A percentile compares a stretch with the other conserved stretches of the same genome.
These are phyloP conservation scores for Podocnemis expansa DNA, from an alignment of 2,113 vertebrate genomes.

Conservation along the genomic window DNA sequence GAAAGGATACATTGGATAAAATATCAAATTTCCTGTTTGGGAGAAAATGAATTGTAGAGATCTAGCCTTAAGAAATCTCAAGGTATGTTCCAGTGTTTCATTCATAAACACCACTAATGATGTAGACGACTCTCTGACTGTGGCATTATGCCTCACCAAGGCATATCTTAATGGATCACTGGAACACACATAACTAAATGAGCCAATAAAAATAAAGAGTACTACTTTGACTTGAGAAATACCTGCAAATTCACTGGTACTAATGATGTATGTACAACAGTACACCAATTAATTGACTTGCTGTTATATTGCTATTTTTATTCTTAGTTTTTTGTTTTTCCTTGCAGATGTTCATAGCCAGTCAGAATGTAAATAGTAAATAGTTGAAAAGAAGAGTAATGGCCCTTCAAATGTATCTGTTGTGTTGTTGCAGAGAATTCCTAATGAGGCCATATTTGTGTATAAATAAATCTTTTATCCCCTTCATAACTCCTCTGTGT, in stretches of 20 bases:
- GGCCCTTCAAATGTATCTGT: constrained; percentile 38
- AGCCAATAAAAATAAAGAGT: constrained; percentile 4
- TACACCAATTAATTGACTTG: background rate
- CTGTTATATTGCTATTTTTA: background rate
- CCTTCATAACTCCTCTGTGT: constrained; percentile 51
- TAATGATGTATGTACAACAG: background rate
- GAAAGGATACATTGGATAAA: background rate
- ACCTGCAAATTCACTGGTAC: background rate
- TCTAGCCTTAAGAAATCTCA: background rate
- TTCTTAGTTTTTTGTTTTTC: background rate
- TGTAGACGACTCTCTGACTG: background rate
- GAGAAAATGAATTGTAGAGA: background rate
- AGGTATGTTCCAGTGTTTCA: background rate
- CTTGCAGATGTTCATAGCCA: background rate
- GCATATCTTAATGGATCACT: background rate
- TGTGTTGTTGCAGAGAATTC: constrained; percentile 48
- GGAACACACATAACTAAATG: background rate
- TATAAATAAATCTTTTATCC: constrained; percentile 71
- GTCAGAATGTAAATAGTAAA: constrained; percentile 22
- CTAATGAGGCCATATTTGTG: constrained; percentile 60
- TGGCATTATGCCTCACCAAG: background rate
- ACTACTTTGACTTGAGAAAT: background rate
- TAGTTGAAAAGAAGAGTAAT: background rate
- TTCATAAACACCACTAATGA: fast-evolving
- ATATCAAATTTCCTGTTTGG: background rate